Percentiles rank a stretch among this genome's conserved stretches.
Conservation (phyloP, 2,113 vertebrate genomes). For the Ammodytes dubius region DNA sequence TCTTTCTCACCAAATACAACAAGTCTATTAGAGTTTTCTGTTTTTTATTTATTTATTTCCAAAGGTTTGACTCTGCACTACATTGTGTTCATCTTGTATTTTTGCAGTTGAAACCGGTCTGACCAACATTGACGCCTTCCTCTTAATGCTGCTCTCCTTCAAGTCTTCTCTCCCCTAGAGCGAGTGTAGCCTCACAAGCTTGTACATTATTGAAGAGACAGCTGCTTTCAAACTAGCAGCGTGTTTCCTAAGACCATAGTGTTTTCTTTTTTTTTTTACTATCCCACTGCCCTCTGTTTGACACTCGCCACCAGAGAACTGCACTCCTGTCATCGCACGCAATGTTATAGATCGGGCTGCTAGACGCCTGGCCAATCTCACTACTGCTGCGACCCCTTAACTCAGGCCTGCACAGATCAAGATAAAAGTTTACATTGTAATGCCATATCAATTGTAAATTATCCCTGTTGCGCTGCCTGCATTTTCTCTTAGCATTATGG, state of each 20-base stretch:
- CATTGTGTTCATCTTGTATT: not conserved
- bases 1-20: constrained; percentile 50
- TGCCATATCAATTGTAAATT: not conserved
- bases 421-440: constrained; percentile 14
- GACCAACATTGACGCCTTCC: constrained; percentile 17
- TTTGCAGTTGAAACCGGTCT: not conserved
- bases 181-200: constrained; percentile 45
- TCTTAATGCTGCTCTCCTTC: constrained; percentile 14
- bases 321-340: constrained; percentile 44
- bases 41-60: not conserved
- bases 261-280: constrained; percentile 26
- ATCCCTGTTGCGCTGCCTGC: not conserved
- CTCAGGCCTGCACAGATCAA: not conserved
- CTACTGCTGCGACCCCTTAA: not conserved
- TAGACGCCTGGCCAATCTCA: not conserved
- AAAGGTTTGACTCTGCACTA: not conserved
- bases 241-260: constrained; percentile 40
- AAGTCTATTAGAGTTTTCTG: constrained; percentile 17
- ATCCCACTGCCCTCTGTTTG: constrained; percentile 67
- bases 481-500: not conserved
- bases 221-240: constrained; percentile 52
- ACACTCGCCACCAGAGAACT: constrained; percentile 50
- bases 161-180: constrained; percentile 8
- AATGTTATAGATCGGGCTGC: constrained; percentile 36
- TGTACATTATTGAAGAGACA: constrained; percentile 72